These are phyloP conservation scores for Anser cygnoides DNA, from an alignment of 2,113 vertebrate species.

Conservation along the genomic window DNA sequence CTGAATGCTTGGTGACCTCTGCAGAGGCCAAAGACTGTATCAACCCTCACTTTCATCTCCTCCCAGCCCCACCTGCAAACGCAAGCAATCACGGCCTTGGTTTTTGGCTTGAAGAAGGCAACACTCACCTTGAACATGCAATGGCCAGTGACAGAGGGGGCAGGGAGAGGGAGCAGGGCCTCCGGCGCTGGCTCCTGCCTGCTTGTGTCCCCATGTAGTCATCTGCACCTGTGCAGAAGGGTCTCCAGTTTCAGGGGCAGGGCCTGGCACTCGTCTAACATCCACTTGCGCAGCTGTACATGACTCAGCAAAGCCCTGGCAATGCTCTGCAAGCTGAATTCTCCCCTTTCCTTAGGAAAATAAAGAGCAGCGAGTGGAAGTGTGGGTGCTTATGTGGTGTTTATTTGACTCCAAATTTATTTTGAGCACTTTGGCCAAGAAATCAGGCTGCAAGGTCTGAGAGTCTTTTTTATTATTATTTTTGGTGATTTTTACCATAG, in stretches of 20 bases:
- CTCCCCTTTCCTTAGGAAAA: not conserved
- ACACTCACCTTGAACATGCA: not conserved
- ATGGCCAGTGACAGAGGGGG: rapidly evolving
- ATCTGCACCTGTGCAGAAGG: not conserved
- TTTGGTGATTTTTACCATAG: not conserved
- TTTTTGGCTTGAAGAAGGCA: not conserved
- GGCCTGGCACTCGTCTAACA: not conserved
- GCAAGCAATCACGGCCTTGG: not conserved
- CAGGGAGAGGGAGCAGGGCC: rapidly evolving
- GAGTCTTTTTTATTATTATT: not conserved
- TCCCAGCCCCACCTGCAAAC: not conserved
- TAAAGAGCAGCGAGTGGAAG: not conserved
- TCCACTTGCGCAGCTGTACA: not conserved
- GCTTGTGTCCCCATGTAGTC: rapidly evolving
- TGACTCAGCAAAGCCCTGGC: not conserved
- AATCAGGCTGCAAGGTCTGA: not conserved
- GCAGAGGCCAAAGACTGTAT: not conserved
- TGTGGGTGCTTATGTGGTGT: not conserved
- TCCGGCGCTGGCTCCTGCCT: rapidly evolving
- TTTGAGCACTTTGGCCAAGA: not conserved
- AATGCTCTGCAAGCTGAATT: not conserved
- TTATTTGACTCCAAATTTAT: not conserved
- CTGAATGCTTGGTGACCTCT: not conserved
- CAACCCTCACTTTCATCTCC: not conserved
- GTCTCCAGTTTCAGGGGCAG: not conserved